A percentile compares a stretch with the other conserved stretches of the same genome.
Conservation (phyloP, 2,113 vertebrate genomes). For the Geothlypis trichas region DNA sequence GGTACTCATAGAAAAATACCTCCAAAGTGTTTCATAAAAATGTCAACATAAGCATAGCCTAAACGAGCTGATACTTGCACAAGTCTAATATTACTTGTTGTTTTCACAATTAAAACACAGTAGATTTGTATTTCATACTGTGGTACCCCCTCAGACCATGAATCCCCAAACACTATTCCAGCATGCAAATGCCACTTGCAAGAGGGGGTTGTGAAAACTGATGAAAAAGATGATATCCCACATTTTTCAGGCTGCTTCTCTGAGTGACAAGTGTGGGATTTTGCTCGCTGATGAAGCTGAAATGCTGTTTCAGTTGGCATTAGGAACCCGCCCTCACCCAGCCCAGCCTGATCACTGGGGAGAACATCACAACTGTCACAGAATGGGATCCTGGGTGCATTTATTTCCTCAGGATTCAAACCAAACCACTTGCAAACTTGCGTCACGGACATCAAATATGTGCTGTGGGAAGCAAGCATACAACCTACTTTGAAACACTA, state of each 20-base stretch:
- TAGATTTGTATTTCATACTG: background rate
- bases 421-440: background rate
- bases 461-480: background rate
- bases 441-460: background rate
- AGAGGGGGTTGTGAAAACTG: background rate
- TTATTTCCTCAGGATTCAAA: background rate
- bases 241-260: background rate
- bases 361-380: background rate
- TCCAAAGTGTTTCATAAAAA: conserved; percentile 30
- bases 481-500: conserved; percentile 41
- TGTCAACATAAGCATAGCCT: background rate
- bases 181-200: background rate
- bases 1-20: conserved; percentile 43
- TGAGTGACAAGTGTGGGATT: conserved; percentile 1
- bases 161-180: background rate
- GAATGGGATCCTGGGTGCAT: background rate
- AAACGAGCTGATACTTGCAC: background rate
- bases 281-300: background rate
- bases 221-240: background rate
- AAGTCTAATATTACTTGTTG: background rate
- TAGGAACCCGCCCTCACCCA: background rate
- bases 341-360: background rate
- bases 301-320: background rate
- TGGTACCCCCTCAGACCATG: background rate
- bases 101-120: background rate